phyloP scores from a whole-genome alignment of 2,113 vertebrate species.

The Montifringilla adamsi region DNA sequence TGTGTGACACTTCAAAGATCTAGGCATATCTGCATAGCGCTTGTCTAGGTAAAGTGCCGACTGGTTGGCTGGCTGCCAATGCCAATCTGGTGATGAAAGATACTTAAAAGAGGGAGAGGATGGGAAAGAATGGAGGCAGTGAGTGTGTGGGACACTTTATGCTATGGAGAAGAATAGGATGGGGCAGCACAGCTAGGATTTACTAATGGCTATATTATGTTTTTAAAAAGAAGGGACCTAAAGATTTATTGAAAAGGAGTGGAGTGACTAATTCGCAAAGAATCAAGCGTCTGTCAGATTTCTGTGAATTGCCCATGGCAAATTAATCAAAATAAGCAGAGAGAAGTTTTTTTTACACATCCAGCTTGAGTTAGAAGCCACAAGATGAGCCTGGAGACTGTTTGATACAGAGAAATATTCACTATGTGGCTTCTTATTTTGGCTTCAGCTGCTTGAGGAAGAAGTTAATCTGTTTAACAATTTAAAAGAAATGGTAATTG shows the following conservation, averaged over 20 bases:
- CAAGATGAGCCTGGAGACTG: neutral
- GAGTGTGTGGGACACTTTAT: neutral
- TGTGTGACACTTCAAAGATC: constrained; percentile 56
- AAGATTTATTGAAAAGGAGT: neutral
- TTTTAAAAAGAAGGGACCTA: neutral
- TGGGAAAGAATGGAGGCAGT: neutral
- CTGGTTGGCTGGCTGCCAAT: neutral
- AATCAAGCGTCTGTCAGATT: neutral
- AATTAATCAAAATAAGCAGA: neutral
- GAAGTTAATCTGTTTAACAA: neutral
- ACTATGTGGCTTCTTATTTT: neutral
- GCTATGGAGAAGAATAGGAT: neutral
- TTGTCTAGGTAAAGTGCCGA: neutral
- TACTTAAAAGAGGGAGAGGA: neutral
- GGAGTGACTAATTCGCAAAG: neutral
- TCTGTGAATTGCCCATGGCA: neutral
- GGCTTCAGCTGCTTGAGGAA: neutral
- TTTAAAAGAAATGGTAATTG: neutral
- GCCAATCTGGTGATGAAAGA: constrained; percentile 21
- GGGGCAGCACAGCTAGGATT: neutral
- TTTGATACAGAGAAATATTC: neutral
- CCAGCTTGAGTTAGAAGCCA: neutral
- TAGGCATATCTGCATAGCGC: neutral
- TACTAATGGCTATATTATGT: neutral
- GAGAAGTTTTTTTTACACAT: neutral